Evolutionary conservation across 2,888 invertebrate species (phyloP).

Genomic region (Therioaphis trifolii): DNA sequence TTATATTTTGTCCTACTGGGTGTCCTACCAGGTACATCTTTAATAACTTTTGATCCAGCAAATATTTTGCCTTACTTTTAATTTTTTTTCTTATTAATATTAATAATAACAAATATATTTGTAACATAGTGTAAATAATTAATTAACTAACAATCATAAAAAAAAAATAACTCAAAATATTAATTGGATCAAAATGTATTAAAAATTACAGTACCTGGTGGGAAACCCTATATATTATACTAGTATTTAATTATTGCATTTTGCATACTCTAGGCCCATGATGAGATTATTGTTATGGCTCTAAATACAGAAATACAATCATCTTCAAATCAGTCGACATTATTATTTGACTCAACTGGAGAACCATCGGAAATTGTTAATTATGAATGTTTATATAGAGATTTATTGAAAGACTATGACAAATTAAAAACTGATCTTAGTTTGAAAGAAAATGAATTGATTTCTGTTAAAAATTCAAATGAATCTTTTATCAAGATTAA

Average conservation of each 20-base stretch:
- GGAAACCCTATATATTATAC: not conserved
- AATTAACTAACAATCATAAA: too few relatives aligned
- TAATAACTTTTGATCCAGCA: slow-evolving; percentile 12
- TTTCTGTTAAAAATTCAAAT: slow-evolving; percentile 7
- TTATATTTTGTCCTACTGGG: slow-evolving; percentile 12
- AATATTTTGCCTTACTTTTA: slow-evolving; percentile 3
- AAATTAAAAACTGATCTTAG: slow-evolving; percentile 22
- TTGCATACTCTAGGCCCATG: slow-evolving; percentile 25
- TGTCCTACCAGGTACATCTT: not conserved
- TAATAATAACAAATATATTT: too few relatives aligned
- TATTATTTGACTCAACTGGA: too few relatives aligned
- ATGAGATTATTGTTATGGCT: slow-evolving; percentile 34
- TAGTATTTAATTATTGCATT: slow-evolving; percentile 25
- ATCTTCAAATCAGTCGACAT: slow-evolving; percentile 2
- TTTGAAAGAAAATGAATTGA: slow-evolving; percentile 18
- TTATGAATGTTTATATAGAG: slow-evolving; percentile 19
- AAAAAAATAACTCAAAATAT: too few relatives aligned
- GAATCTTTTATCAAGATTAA: slow-evolving; percentile 13
- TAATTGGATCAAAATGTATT: slow-evolving; percentile 18
- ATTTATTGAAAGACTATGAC: slow-evolving; percentile 5
- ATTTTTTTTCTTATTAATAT: not conserved
- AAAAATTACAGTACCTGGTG: slow-evolving; percentile 9
- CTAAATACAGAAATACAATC: slow-evolving; percentile 27
- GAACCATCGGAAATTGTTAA: slow-evolving; percentile 25
- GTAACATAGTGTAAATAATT: too few relatives aligned